Conservation (phyloP, 2,797 vertebrate species). For the Premnoplex brunnescens region DNA sequence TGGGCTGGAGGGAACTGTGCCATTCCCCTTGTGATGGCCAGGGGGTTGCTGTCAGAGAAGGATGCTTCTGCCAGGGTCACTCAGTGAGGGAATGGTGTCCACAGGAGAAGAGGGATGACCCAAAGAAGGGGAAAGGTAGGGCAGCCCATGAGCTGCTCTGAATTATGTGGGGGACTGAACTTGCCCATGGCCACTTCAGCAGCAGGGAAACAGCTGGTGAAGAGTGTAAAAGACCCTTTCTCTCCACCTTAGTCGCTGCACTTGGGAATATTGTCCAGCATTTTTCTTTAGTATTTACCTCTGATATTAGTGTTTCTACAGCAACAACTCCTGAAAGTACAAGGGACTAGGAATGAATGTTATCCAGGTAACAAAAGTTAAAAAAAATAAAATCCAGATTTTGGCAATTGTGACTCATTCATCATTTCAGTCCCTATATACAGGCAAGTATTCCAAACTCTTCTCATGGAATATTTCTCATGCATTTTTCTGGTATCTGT, state of each 20-base stretch:
- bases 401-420: neutral
- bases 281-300: neutral
- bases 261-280: neutral
- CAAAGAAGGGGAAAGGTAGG: neutral
- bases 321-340: neutral
- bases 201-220: neutral
- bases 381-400: neutral
- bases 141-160: neutral
- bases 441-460: neutral
- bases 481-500: neutral
- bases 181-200: rapidly evolving
- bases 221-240: neutral
- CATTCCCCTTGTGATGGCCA: neutral
- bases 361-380: neutral
- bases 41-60: rapidly evolving
- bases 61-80: neutral
- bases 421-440: neutral
- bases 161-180: neutral
- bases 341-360: neutral
- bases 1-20: rapidly evolving
- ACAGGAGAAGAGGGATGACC: rapidly evolving
- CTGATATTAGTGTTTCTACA: neutral
- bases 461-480: neutral
- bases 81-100: rapidly evolving
- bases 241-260: neutral